Evolutionary conservation across 1,140 invertebrate genomes (phyloP), one percentile per base, ranked within the genome.

Genomic region (Drosophila dunni): DNA sequence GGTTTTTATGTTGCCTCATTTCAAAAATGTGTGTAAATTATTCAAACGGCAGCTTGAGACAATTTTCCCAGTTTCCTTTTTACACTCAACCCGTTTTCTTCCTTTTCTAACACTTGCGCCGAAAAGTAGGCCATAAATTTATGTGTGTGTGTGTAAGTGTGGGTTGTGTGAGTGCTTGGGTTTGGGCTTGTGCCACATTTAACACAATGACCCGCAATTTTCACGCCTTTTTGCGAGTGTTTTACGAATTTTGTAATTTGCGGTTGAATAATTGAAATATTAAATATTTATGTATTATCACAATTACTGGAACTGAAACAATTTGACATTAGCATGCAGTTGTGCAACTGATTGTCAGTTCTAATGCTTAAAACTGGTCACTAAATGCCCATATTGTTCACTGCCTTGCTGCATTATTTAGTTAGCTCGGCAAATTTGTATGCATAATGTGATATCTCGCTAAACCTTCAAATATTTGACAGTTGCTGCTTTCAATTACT

Each of bases 241-340:
- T 20, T 15, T 83, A 73, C 64, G 48, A 82, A 81, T 70, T 66
- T 79, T 77, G 67, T 74, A 71, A 77, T 88, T 83, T 88, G 79
- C 62, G 79, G 75, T 58, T 82, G 72, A 72, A 88, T 86, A 88
- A 86, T 86, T 88, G 72, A 82, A 79, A 79, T 77, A 88, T 86
- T 71, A 88, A 86, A 79, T 88, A 86, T 86, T 88, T 72, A 72
- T 58, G 17, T 38, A 54, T 34, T 15, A 17, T 17, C n/a, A 51
- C 50, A 51, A 51, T 10, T 10, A 13, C 46, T 24, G 36, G 7
- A n/a, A 13, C 46, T 24, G 36, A 1, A n/a, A 6, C 51, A 53
- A 53, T 34, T 3, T 20, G 9, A 40, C 10, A 56, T 40, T 56
- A 56, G 40, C 24, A 56, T 56, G 36, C 50, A 53, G n/a, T 15